Base-by-base conservation (phyloP, 2,797 vertebrate species). In the Myotis pilosus region DNA sequence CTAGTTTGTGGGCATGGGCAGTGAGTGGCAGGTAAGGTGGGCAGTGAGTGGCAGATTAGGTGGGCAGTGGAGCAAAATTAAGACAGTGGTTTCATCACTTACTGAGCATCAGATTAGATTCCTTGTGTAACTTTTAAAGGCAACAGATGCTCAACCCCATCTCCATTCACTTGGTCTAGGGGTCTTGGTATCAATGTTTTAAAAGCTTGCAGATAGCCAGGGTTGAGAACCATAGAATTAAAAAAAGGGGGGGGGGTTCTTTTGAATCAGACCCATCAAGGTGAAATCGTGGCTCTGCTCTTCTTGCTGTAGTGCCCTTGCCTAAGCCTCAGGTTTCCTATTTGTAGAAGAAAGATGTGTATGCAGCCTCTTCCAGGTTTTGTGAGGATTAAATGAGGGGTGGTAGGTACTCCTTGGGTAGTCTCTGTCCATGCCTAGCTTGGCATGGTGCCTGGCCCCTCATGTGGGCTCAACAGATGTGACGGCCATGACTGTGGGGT, bases 261-360 rank as follows among this genome's bases (percentile, higher is more conserved):
- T 85, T 85, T 41, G 51, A 89, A 92, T 93, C 47, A 75, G 76
- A 60, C 28, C 92, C 83, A 60, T 64, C 47, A 41, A 76, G 36
- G 25, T 94, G 75, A 80, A 75, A 91, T 64, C 22, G 23, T 49
- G 53, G 15, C 41, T 60, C 28, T 91, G 16, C 17, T 55, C 84
- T 91, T 91, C 60, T 33, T 38, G 20, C 6, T 3, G 6, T 66
- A 23, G 20, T 87, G 69, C 85, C 13, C 11, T 36, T 68, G 16
- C 66, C 16, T 89, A 76, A 76, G 36, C 33, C 28, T 78, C 71
- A 68, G 53, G 30, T 64, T 87, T 94, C 36, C 22, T 87, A 38
- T 78, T 53, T 41, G 22, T 49, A 20, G 57, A 33, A 71, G 23
- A 30, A 89, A n/a, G 66, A 76, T 20, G 7, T 38, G 81, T 78